Percentiles rank a stretch among this genome's conserved stretches.
These are phyloP conservation scores for Panagrolaimus sp. DNA, from an alignment of 1,140 invertebrate genomes.

Conservation along the genomic window DNA sequence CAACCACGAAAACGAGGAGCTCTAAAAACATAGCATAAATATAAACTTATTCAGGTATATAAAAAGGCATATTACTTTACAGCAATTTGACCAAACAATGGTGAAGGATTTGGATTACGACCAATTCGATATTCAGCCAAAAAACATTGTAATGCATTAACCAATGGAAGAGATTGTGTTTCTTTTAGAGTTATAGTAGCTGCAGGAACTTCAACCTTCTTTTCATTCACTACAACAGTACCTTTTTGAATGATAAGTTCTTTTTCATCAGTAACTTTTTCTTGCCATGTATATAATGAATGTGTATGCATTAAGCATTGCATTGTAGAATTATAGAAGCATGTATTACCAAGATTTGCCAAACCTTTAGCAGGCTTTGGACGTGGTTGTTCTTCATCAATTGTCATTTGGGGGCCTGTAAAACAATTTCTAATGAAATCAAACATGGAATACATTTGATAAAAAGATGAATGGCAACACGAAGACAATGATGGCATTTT, in stretches of 20 bases:
- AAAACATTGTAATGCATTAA: conserved; percentile 29
- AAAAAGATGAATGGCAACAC: too few relatives aligned
- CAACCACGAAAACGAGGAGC: conserved; percentile 79
- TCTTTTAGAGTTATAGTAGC: conserved; percentile 14
- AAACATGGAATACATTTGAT: too few relatives aligned
- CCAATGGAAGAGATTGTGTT: conserved; percentile 23
- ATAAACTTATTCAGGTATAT: conserved; percentile 10
- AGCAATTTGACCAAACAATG: conserved; percentile 42
- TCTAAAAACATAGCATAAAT: conserved; percentile 44
- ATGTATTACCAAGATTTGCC: conserved; percentile 75
- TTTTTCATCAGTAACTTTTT: conserved; percentile 75
- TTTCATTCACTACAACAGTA: conserved; percentile 65
- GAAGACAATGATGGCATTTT: too few relatives aligned
- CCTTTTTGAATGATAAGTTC: conserved; percentile 69
- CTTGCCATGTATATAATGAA: conserved; percentile 30
- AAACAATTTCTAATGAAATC: too few relatives aligned
- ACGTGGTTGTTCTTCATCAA: neutral
- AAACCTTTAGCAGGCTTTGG: neutral
- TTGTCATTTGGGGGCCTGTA: conserved; percentile 8
- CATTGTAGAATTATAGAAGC: conserved; percentile 90
- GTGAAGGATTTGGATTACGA: conserved; percentile 27
- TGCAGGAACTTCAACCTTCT: conserved; percentile 59
- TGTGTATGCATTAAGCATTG: conserved; percentile 63
- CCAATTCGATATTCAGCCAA: conserved; percentile 39
- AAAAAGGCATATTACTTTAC: conserved; percentile 21